Percentiles rank a stretch among this genome's conserved stretches.
Conservation (phyloP, 2,113 vertebrate species). For the Cynocephalus volans region DNA sequence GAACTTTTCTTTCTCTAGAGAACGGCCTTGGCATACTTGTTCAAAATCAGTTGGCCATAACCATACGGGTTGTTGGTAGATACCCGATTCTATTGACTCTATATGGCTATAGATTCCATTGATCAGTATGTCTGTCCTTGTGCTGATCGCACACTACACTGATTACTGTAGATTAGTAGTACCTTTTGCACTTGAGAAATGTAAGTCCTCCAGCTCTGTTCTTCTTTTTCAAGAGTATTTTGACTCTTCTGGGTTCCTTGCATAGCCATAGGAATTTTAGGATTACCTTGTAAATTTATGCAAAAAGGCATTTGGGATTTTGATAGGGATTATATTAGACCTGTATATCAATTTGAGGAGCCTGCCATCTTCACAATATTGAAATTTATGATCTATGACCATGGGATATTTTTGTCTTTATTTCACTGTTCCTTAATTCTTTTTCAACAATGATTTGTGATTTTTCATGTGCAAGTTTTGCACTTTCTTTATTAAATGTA, state of each 20-base stretch:
- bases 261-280: neutral
- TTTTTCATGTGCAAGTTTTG: neutral
- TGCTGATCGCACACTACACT: rapidly evolving
- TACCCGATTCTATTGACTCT: neutral
- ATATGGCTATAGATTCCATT: rapidly evolving
- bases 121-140: neutral
- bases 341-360: neutral
- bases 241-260: neutral
- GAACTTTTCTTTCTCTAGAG: neutral
- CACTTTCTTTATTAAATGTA: neutral
- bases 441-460: neutral
- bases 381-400: neutral
- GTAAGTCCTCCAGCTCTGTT: neutral
- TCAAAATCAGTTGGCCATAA: neutral
- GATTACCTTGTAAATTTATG: neutral
- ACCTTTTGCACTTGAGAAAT: neutral
- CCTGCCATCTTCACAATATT: neutral
- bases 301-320: neutral
- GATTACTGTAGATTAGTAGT: too few species aligned
- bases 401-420: neutral
- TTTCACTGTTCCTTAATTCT: neutral
- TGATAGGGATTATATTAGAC: neutral
- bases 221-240: neutral
- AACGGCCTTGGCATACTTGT: neutral
- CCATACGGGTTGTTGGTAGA: neutral